Base-by-base conservation (phyloP, 2,113 vertebrate species). In the Rynchops niger region DNA sequence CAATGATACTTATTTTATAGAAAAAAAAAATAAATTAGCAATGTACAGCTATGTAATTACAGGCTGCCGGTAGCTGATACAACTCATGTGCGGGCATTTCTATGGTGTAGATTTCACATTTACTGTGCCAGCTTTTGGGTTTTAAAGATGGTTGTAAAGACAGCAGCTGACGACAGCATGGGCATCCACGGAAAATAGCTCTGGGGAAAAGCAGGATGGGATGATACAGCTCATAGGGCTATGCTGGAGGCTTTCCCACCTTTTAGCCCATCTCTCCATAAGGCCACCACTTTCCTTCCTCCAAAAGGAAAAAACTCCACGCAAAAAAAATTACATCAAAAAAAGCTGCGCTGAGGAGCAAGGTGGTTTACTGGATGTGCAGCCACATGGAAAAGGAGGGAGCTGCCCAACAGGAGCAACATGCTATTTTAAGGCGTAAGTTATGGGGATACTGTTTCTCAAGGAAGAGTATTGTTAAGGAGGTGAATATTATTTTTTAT, bases 171-270 rank as follows among this genome's bases (percentile, higher is more conserved):
- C 20, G 59, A 25, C 26, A 69, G 29, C 12, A 8, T 3, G 12
- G 29, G 38, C 12, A 61, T 58, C 53, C 65, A 30, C 0, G 13
- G 63, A 29, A 50, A 65, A 55, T 11, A 34, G 45, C 43, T 56
- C 72, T 45, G 30, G 21, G 21, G 45, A 69, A 72, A 63, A 82
- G 53, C 12, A n/a, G 61, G 21, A 30, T 29, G 67, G 80, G 47
- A 50, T 67, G 50, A 15, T 36, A 18, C 3, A 43, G 13, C 2
- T 25, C 11, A 52, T 0, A 9, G 36, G 23, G n/a, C 30, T 36
- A 10, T 12, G 27, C 30, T 85, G 43, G 52, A 52, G 25, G 8
- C 17, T 78, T 61, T 67, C 52, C 38, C 7, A 10, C 6, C 21
- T 43, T 61, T 58, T 50, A 55, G 18, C 40, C 56, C 45, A 15